Evolutionary conservation across 2,113 vertebrate genomes (phyloP).

Genomic region (zebrafish (Danio rerio)): DNA sequence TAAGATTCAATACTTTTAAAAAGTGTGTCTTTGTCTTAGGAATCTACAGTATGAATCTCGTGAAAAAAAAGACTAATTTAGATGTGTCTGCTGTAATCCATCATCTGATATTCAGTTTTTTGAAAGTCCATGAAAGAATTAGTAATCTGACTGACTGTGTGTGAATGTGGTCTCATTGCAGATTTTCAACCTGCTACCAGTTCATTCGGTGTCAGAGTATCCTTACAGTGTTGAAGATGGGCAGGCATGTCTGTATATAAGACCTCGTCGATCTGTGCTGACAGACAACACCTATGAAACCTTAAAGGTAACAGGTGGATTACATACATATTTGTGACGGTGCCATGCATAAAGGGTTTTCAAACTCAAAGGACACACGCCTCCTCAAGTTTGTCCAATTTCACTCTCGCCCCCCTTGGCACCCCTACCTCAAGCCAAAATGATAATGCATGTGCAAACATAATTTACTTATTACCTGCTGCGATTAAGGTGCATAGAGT

Average conservation of each 20-base stretch:
- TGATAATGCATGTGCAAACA: too few species aligned
- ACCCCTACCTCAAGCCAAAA: too few species aligned
- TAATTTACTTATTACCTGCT: too few species aligned
- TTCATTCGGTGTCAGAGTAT: neutral
- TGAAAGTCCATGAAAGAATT: neutral
- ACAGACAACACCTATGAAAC: constrained; percentile 38
- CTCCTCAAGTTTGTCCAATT: too few species aligned
- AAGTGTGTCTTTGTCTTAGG: neutral
- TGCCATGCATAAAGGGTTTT: too few species aligned
- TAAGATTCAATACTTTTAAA: neutral
- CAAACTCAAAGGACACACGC: too few species aligned
- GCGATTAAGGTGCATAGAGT: too few species aligned
- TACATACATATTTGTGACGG: too few species aligned
- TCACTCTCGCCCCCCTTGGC: too few species aligned
- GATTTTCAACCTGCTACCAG: constrained; percentile 69
- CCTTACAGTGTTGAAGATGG: constrained; percentile 54
- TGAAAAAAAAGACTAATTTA: neutral
- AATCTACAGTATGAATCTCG: neutral
- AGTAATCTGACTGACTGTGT: neutral
- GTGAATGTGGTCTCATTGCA: constrained; percentile 35
- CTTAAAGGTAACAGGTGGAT: constrained; percentile 65
- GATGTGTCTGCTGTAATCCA: neutral
- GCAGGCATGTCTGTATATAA: constrained; percentile 58
- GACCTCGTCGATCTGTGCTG: constrained; percentile 52
- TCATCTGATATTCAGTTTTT: neutral